Evolutionary conservation across 2,113 vertebrate genomes (phyloP), one percentile per base, ranked within the genome.

Genomic region (Hypomesus transpacificus): DNA sequence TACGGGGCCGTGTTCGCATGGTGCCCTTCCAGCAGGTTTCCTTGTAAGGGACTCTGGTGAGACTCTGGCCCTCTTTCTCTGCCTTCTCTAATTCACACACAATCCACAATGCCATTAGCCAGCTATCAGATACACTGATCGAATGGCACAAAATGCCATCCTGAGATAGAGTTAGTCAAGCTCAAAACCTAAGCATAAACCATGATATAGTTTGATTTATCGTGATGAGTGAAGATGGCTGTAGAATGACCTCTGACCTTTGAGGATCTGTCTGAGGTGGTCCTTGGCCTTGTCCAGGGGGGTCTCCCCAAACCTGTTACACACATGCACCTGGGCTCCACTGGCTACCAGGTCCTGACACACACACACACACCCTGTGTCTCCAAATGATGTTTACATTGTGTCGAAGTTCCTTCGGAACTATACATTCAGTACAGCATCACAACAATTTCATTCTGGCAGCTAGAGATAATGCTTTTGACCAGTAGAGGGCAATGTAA

Each of bases 21-120:
- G 96, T 99, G 85, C 97, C 97, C 87, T 99, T 99, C 97, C 97
- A 99, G 87, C 97, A 99, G 0, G 94, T 93, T 73, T 99, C 97
- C 87, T 97, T 98, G 88, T 96, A 99, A 78, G 96, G 96, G 74
- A 98, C 93, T 87, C 95, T 95, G 66, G 91, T 91, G 84, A 99
- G 91, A 82, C 81, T 98, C 86, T 99, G 97, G 68, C 97, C 97
- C 88, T 96, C 76, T 85, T 98, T 98, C 87, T 98, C 96, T 0
- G 96, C 96, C 0, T 94, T 94, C 77, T 98, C 97, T 99, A 75
- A 56, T 4, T 74, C 3, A 39, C 73, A 62, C 54, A 20, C 57
- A 51, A 74, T 9, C 20, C 34, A 7, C 8, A 60, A 16, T 6
- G 31, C 31, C 31, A 34, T 34, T 7, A 14, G 28, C 54, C 60